Percentiles rank a stretch among this genome's conserved stretches.
Conservation (phyloP, 2,113 vertebrate genomes). For the Speoplatyrhinus poulsoni region DNA sequence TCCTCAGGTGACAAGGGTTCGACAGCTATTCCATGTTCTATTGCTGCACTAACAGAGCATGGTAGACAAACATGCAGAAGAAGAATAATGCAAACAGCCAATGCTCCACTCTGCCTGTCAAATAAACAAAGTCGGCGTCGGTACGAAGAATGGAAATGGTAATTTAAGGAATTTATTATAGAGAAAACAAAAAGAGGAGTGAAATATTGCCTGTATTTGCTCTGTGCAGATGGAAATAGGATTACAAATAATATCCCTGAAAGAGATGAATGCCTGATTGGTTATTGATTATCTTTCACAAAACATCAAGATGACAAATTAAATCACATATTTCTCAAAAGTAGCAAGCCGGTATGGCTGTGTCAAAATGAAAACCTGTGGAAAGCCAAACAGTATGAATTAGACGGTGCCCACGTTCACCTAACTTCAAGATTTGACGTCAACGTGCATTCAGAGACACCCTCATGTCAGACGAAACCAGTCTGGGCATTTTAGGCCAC, state of each 20-base stretch:
- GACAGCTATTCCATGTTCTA: conserved; percentile 54
- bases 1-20: conserved; percentile 63
- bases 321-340: not conserved
- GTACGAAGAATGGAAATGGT: not conserved
- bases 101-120: conserved; percentile 9
- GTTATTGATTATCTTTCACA: not conserved
- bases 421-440: no score
- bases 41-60: conserved; percentile 26
- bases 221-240: not conserved
- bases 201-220: not conserved
- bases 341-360: not conserved
- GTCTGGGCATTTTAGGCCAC: no score
- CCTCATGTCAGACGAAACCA: no score
- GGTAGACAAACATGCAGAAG: conserved; percentile 20
- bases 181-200: conserved; percentile 4
- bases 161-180: conserved; percentile 4
- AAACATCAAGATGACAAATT: not conserved
- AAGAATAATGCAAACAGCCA: conserved; percentile 10
- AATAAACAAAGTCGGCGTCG: not conserved
- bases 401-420: no score
- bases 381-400: no score
- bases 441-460: no score
- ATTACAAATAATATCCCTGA: not conserved
- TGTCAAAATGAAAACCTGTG: no score
- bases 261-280: conserved; percentile 4